These are phyloP conservation scores for Megatriorchis doriae DNA, from an alignment of 2,113 vertebrate genomes.

Conservation along the genomic window DNA sequence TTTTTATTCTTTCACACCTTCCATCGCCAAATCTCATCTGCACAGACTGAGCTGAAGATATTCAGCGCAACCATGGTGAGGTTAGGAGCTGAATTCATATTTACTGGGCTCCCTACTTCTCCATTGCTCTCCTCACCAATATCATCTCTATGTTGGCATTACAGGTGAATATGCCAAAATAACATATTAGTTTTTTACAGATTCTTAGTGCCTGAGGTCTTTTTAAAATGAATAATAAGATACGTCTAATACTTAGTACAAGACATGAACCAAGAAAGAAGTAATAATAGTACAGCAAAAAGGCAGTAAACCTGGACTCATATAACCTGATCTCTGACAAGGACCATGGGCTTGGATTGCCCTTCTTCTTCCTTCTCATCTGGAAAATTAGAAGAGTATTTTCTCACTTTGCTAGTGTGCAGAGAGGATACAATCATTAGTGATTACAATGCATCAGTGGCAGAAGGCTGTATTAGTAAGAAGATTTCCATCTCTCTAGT, in stretches of 20 bases:
- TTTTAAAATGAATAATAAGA: background rate
- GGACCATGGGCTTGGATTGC: background rate
- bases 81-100: background rate
- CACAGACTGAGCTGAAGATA: background rate
- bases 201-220: background rate
- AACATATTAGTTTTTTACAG: background rate
- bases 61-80: background rate
- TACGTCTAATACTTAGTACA: background rate
- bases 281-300: background rate
- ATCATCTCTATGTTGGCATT: background rate
- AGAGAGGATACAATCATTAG: background rate
- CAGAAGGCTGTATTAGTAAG: background rate
- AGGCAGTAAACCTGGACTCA: background rate
- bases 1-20: background rate
- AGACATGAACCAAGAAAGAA: background rate
- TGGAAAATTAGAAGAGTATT: background rate
- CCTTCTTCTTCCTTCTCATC: background rate
- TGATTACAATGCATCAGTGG: background rate
- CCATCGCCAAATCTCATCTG: background rate
- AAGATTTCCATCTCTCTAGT: background rate
- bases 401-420: background rate
- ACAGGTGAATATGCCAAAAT: background rate
- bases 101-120: background rate
- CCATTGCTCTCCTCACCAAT: background rate
- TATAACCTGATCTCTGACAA: background rate